Conservation (phyloP, 1,140 invertebrate species). For the Aradophagus sp. region DNA sequence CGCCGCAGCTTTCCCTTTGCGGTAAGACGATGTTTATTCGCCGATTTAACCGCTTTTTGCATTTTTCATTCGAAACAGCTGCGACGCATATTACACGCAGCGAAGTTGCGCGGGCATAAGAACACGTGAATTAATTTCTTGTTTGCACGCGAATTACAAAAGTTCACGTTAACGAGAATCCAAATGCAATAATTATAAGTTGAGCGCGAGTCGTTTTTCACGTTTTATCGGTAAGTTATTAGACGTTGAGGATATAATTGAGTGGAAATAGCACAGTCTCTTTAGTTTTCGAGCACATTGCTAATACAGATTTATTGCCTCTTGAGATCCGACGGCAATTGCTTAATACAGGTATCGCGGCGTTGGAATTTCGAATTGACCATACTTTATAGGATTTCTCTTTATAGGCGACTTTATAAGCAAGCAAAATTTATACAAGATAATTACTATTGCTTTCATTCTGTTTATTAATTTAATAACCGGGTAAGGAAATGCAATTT, state of each 20-base stretch:
- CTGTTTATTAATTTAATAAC: too few relatives aligned
- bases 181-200: constrained; percentile 12
- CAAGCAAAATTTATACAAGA: too few relatives aligned
- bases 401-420: constrained; percentile 13
- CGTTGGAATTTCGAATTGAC: constrained; percentile 66
- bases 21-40: constrained; percentile 18
- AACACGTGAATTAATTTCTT: constrained; percentile 12
- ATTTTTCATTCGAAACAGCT: constrained; percentile 26
- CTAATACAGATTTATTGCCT: constrained; percentile 71
- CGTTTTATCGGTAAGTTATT: constrained; percentile 15
- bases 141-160: not conserved
- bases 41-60: constrained; percentile 21
- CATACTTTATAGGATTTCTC: constrained; percentile 66
- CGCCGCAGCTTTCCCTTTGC: constrained; percentile 17
- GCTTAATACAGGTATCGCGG: constrained; percentile 68
- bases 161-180: not conserved
- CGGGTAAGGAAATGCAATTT: too few relatives aligned
- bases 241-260: constrained; percentile 17
- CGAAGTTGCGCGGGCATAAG: constrained; percentile 5
- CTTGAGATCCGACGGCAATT: constrained; percentile 59
- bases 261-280: constrained; percentile 24
- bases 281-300: constrained; percentile 27
- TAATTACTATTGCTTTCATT: too few relatives aligned
- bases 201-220: constrained; percentile 1
- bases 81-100: constrained; percentile 2